These are phyloP conservation scores for Pelusios castaneus DNA, from an alignment of 2,113 vertebrate species.

Conservation along the genomic window DNA sequence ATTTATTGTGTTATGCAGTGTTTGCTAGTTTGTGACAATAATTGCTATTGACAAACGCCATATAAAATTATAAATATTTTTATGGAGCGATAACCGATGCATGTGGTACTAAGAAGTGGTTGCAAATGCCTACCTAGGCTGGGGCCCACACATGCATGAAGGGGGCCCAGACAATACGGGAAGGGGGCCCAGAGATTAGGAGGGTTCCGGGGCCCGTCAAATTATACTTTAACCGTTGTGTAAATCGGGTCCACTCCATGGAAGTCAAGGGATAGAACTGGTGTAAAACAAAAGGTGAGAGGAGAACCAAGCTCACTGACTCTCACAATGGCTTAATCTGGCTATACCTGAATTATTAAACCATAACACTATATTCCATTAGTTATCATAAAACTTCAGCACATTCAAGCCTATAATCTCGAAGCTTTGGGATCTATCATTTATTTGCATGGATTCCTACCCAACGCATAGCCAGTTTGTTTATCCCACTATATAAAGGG, in stretches of 20 bases:
- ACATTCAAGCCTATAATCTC: fast-evolving
- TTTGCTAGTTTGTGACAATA: too few relatives aligned
- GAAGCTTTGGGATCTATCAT: neutral
- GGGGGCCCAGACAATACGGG: too few relatives aligned
- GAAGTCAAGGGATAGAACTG: neutral
- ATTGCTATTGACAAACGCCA: too few relatives aligned
- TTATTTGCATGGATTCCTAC: neutral
- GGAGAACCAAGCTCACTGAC: neutral
- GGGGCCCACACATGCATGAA: too few relatives aligned
- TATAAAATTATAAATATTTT: too few relatives aligned
- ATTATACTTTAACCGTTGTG: too few relatives aligned
- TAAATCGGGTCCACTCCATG: neutral
- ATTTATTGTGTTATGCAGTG: too few relatives aligned
- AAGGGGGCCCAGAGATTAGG: too few relatives aligned
- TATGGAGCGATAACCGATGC: too few relatives aligned
- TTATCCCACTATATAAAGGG: neutral
- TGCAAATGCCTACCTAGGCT: too few relatives aligned
- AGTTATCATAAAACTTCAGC: neutral
- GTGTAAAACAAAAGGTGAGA: neutral
- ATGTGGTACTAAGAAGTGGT: too few relatives aligned
- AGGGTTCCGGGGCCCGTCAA: too few relatives aligned
- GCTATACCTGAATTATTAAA: neutral
- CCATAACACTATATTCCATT: neutral
- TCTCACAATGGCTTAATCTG: neutral
- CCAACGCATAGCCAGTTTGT: neutral